Evolutionary conservation across 1,140 invertebrate genomes (phyloP).

Genomic region (Dreissena rostriformis): DNA sequence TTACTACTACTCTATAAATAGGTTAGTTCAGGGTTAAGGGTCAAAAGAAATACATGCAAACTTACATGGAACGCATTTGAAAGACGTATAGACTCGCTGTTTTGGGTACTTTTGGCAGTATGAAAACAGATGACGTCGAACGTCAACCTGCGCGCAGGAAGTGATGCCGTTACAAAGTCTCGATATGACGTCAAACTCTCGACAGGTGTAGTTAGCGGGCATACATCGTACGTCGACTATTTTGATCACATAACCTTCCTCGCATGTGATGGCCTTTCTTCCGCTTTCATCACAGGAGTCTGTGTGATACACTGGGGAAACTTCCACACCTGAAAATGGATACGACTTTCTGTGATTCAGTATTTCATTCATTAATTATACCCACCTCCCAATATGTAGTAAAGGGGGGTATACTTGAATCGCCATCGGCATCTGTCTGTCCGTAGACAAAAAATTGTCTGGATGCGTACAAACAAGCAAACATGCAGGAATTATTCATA

Average conservation of each 20-base stretch:
- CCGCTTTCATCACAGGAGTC: slow-evolving; percentile 52
- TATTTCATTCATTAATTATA: no score
- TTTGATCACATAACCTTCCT: slow-evolving; percentile 24
- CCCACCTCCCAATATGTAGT: no score
- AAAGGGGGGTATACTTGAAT: no score
- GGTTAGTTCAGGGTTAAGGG: no score
- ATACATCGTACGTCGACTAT: slow-evolving; percentile 41
- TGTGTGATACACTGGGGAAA: slow-evolving; percentile 20
- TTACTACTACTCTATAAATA: no score
- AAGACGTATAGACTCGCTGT: slow-evolving; percentile 37
- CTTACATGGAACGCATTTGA: slow-evolving; percentile 52
- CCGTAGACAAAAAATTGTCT: no score
- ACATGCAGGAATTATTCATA: no score
- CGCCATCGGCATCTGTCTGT: no score
- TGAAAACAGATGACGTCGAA: slow-evolving; percentile 36
- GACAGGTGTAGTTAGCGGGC: slow-evolving; percentile 43
- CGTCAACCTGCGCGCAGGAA: slow-evolving; percentile 35
- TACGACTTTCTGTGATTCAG: no score
- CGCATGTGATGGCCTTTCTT: slow-evolving; percentile 24
- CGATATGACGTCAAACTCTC: background rate
- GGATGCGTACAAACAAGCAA: no score
- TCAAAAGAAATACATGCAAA: background rate
- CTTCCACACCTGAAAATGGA: background rate
- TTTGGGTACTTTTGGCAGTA: slow-evolving; percentile 41
- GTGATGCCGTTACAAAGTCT: slow-evolving; percentile 41